A percentile compares a stretch with the other conserved stretches of the same genome.
These are phyloP conservation scores for Lepidocyrtinus sp. DNA, from an alignment of 2,888 invertebrate species.

Conservation along the genomic window DNA sequence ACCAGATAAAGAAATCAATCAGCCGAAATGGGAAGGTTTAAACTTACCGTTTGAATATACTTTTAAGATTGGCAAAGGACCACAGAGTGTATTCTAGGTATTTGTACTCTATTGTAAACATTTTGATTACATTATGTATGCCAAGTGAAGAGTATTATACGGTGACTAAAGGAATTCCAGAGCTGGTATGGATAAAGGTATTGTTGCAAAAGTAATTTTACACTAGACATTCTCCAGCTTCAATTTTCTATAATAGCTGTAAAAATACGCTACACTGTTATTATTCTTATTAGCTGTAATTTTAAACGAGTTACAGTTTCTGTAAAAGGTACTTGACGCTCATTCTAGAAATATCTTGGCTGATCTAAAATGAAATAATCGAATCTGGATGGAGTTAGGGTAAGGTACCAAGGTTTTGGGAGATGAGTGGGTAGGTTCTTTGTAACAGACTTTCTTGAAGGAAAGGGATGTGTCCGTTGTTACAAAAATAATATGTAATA, in stretches of 20 bases:
- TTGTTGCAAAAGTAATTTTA: too few species aligned
- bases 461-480: neutral
- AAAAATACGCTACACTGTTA: slow-evolving; percentile 39
- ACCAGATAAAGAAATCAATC: slow-evolving; percentile 52
- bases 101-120: too few species aligned
- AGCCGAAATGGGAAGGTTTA: slow-evolving; percentile 35
- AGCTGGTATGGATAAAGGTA: too few species aligned
- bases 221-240: too few species aligned
- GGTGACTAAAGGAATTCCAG: too few species aligned
- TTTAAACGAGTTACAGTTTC: neutral
- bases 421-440: neutral
- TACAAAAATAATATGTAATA: neutral
- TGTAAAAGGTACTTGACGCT: neutral
- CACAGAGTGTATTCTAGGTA: too few species aligned
- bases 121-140: too few species aligned
- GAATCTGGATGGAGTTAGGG: neutral
- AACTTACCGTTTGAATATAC: too few species aligned
- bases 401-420: neutral
- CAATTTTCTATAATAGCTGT: slow-evolving; percentile 36
- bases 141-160: too few species aligned
- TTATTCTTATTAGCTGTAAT: slow-evolving; percentile 34
- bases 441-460: neutral
- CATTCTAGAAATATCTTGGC: neutral
- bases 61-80: too few species aligned
- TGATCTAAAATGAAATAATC: too few species aligned